Evolutionary conservation across 2,888 invertebrate genomes (phyloP).

Genomic region (Branchellion lobata): DNA sequence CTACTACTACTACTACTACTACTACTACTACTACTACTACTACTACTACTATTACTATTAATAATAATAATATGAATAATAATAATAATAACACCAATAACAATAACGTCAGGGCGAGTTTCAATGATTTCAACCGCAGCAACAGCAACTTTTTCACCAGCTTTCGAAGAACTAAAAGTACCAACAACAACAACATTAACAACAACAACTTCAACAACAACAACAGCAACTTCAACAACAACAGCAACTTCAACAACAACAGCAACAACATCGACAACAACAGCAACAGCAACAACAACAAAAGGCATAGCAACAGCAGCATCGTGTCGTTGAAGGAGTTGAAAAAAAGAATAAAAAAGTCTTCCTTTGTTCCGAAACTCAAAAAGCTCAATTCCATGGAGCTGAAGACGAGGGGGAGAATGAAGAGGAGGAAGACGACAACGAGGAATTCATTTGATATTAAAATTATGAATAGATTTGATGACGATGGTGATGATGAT

Average conservation of each 20-base stretch:
- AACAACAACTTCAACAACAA: neutral
- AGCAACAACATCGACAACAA: neutral
- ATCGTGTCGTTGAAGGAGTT: neutral
- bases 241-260: neutral
- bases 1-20: neutral
- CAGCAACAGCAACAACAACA: neutral
- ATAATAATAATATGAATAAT: neutral
- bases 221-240: conserved; percentile 5
- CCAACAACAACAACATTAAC: neutral
- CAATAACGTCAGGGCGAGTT: neutral
- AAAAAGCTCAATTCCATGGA: conserved; percentile 1
- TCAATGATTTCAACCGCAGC: neutral
- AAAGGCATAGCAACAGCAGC: neutral
- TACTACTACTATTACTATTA: neutral
- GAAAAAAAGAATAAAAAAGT: neutral
- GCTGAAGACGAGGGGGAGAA: neutral
- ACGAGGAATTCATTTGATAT: neutral
- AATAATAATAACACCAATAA: neutral
- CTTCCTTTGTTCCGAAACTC: neutral
- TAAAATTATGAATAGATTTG: neutral
- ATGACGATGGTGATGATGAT: conserved; percentile 22
- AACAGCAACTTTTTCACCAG: too few species aligned
- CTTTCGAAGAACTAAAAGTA: too few species aligned
- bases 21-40: neutral
- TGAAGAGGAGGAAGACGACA: neutral